Conservation (phyloP, 2,797 vertebrate species). For the Choloepus didactylus region DNA sequence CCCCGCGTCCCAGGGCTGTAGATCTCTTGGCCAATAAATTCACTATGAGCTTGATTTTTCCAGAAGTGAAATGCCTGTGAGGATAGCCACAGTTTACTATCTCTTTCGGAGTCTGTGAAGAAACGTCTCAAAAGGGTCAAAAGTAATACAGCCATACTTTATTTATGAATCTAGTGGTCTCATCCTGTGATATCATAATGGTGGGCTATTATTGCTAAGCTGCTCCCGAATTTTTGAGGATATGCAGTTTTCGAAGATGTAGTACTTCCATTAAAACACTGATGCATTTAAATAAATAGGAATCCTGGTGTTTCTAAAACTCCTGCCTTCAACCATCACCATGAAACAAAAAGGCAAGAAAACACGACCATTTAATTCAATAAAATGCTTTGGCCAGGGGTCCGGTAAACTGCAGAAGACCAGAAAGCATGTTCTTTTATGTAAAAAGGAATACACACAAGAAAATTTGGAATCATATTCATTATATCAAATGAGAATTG, state of each 20-base stretch:
- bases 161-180: no score
- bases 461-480: slow-evolving; percentile 4
- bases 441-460: background rate
- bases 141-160: background rate
- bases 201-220: accelerated
- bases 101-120: background rate
- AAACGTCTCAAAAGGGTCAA: slow-evolving; percentile 16
- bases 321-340: background rate
- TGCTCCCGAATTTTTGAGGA: background rate
- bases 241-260: background rate
- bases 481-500: background rate
- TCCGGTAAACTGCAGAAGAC: background rate
- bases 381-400: background rate
- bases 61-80: background rate
- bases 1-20: accelerated
- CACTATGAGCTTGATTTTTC: background rate
- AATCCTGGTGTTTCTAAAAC: background rate
- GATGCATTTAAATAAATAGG: background rate
- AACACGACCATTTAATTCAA: background rate
- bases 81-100: background rate
- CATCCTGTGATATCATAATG: accelerated
- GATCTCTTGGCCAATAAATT: background rate
- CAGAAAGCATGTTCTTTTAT: background rate
- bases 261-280: background rate
- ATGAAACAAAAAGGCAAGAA: background rate